These are phyloP conservation scores for Lithophane semibrunnea DNA, from an alignment of 2,888 invertebrate species.

Conservation along the genomic window DNA sequence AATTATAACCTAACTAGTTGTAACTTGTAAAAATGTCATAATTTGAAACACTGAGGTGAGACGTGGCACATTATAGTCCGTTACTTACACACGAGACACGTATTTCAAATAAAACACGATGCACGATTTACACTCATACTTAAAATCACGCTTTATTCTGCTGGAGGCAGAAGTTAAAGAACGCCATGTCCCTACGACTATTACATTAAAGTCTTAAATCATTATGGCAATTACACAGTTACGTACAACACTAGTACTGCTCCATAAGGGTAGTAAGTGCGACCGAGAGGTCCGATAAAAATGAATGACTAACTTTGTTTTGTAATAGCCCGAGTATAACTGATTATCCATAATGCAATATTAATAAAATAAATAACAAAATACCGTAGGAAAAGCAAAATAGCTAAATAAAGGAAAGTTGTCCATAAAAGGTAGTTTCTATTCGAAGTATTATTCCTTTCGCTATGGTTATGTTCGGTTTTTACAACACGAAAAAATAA, in stretches of 20 bases:
- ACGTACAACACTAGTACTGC: neutral
- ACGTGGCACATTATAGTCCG: conserved; percentile 78
- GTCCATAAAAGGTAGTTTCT: neutral
- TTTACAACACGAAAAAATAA: neutral
- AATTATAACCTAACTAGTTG: conserved; percentile 45
- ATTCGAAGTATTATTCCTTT: neutral
- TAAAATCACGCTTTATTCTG: neutral
- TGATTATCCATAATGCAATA: neutral
- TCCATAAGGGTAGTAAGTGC: neutral
- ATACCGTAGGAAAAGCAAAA: neutral
- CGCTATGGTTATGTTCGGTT: neutral
- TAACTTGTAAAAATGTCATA: conserved; percentile 71
- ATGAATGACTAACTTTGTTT: neutral
- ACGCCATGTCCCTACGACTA: neutral
- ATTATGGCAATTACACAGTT: neutral
- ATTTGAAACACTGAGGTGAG: conserved; percentile 77
- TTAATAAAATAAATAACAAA: neutral
- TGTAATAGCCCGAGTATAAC: neutral
- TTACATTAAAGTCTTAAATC: neutral
- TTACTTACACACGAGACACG: conserved; percentile 60
- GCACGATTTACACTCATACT: conserved; percentile 12
- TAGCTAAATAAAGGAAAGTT: neutral
- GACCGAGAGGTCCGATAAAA: neutral
- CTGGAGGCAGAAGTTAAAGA: neutral
- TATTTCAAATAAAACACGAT: conserved; percentile 64